Evolutionary conservation across 2,797 vertebrate genomes (phyloP).

Genomic region (Fringilla coelebs): DNA sequence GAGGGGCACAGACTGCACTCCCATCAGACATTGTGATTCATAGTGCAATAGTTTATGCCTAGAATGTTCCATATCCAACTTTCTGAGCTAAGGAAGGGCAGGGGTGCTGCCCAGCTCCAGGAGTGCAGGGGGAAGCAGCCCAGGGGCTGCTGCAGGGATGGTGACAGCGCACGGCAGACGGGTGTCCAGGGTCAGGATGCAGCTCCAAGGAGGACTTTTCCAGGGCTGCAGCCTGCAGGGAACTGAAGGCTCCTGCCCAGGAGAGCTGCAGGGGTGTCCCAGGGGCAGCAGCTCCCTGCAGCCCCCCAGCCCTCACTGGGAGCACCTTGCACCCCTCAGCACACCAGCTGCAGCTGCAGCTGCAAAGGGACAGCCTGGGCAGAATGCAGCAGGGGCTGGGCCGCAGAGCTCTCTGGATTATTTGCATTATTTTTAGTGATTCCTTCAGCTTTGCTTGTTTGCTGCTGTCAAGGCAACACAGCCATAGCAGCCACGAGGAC

Average conservation of each 20-base stretch:
- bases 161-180: background rate
- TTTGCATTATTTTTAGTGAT: background rate
- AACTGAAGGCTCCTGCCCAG: background rate
- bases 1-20: background rate
- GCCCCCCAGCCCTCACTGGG: background rate
- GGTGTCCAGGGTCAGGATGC: background rate
- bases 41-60: background rate
- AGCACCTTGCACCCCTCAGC: accelerated
- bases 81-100: background rate
- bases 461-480: constrained; percentile 10
- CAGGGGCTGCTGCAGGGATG: background rate
- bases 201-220: background rate
- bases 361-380: background rate
- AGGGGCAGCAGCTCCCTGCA: background rate
- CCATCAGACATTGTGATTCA: background rate
- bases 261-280: background rate
- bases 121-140: background rate
- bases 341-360: background rate
- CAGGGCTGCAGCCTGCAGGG: background rate
- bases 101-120: background rate
- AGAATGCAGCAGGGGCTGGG: background rate
- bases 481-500: background rate
- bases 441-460: background rate
- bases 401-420: background rate
- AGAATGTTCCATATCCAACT: background rate